Conservation (phyloP, 2,113 vertebrate species). For the Xyrauchen texanus region DNA sequence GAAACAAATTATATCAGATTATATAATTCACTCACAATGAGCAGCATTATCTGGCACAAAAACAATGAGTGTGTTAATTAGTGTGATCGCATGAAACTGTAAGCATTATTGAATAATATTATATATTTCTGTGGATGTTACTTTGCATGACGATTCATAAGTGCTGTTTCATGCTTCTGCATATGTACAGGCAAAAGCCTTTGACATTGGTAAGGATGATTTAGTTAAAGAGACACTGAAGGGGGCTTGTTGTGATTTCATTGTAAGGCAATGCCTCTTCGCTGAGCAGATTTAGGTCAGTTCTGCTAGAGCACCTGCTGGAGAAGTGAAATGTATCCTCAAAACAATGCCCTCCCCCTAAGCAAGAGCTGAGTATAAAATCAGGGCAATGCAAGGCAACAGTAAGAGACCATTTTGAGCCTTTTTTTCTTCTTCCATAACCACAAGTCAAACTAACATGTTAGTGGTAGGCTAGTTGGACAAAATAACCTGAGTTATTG, state of each 20-base stretch:
- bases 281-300: conserved; percentile 27
- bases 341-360: conserved; percentile 31
- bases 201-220: conserved; percentile 21
- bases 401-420: conserved; percentile 22
- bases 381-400: conserved; percentile 1
- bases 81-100: too few relatives aligned
- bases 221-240: conserved; percentile 26
- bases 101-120: too few relatives aligned
- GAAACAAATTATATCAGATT: too few relatives aligned
- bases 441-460: conserved; percentile 8
- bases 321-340: conserved; percentile 37
- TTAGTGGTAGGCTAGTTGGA: background rate
- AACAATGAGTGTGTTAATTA: too few relatives aligned
- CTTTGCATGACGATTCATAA: background rate
- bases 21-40: too few relatives aligned
- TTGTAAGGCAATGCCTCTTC: conserved; percentile 5
- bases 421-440: background rate
- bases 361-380: conserved; percentile 50
- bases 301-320: conserved; percentile 11
- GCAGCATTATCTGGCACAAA: too few relatives aligned
- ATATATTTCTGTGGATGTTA: background rate
- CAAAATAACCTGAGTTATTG: conserved; percentile 26
- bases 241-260: conserved; percentile 19
- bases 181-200: background rate
- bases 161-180: conserved; percentile 3